phyloP scores from a whole-genome alignment of 2,113 vertebrate genomes.

The Todiramphus chloris region DNA sequence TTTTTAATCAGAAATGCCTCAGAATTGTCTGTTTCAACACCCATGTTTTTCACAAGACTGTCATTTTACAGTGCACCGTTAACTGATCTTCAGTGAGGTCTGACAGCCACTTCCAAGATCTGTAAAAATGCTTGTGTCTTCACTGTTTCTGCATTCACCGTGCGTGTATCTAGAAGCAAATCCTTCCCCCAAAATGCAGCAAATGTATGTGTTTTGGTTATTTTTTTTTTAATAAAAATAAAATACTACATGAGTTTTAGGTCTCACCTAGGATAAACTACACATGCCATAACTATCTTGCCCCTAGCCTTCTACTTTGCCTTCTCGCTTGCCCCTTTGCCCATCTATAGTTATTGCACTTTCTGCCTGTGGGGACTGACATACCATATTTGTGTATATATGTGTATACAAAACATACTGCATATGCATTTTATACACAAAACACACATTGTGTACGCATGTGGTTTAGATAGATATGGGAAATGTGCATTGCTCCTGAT shows the following conservation, averaged over 20 bases:
- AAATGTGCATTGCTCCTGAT: neutral
- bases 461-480: neutral
- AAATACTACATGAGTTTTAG: neutral
- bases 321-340: neutral
- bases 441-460: rapidly evolving
- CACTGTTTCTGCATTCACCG: neutral
- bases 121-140: neutral
- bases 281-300: neutral
- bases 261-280: neutral
- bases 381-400: neutral
- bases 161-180: neutral
- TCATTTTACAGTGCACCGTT: neutral
- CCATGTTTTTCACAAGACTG: neutral
- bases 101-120: neutral
- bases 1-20: neutral
- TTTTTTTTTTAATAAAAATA: neutral
- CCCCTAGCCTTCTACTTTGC: neutral
- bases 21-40: neutral
- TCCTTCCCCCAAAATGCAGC: neutral
- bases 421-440: neutral
- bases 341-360: neutral
- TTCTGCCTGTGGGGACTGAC: neutral
- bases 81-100: neutral
- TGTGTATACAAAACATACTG: neutral
- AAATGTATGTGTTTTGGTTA: neutral